These are phyloP conservation scores for Danio aesculapii DNA, from an alignment of 2,797 vertebrate genomes.

Conservation along the genomic window DNA sequence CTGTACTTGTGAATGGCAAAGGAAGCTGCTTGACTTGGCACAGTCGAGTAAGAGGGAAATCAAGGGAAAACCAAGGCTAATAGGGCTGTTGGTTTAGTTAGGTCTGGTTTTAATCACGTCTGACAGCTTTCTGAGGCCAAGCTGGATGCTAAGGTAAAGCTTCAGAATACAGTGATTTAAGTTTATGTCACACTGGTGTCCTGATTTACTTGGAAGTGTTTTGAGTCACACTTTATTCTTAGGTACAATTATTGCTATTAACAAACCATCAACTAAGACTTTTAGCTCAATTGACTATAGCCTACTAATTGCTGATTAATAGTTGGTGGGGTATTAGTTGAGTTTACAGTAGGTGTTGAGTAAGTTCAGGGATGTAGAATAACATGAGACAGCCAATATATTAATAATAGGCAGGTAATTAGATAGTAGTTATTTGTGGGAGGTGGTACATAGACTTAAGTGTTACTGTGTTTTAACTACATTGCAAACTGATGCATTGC, in stretches of 20 bases:
- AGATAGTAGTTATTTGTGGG: too few species aligned
- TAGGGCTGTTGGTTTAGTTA: constrained; percentile 21
- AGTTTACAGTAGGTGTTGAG: too few species aligned
- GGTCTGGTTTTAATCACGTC: constrained; percentile 45
- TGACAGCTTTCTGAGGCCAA: constrained; percentile 21
- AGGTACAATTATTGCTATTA: too few species aligned
- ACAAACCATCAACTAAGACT: too few species aligned
- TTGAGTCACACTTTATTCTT: too few species aligned
- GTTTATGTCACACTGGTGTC: constrained; percentile 4
- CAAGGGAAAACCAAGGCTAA: constrained; percentile 33
- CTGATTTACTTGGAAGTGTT: constrained; percentile 3
- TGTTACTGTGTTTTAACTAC: not conserved
- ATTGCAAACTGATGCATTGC: not conserved
- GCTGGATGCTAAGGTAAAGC: constrained; percentile 33
- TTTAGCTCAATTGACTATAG: too few species aligned
- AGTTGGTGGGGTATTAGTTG: too few species aligned
- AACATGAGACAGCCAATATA: too few species aligned
- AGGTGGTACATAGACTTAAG: too few species aligned
- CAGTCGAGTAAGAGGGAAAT: constrained; percentile 25
- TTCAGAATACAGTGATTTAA: not conserved
- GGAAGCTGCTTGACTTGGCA: constrained; percentile 18
- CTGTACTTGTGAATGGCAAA: constrained; percentile 32
- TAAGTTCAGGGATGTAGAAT: too few species aligned
- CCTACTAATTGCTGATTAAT: too few species aligned
- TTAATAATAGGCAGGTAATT: too few species aligned